Base-by-base conservation (phyloP, 30 jellyfish, hydroid and myxozoan species). In the Hydractinia symbiolongicarpus region DNA sequence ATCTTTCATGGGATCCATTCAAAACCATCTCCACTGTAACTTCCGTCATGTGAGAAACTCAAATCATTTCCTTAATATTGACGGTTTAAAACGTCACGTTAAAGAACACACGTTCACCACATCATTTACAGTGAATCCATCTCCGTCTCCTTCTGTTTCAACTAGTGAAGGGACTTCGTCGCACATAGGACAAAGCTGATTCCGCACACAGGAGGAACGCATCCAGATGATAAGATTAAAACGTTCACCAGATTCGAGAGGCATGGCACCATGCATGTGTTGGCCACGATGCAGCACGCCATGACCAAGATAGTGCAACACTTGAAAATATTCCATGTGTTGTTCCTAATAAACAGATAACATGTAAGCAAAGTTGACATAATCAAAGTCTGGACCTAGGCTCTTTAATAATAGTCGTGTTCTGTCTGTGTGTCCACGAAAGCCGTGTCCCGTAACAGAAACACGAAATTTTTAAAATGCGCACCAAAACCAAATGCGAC, bases 201-300 rank as follows among this genome's bases (percentile, higher is more conserved):
- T 90, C 19, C 97, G 67, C 9, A 85, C 80, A 30, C 89, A 66
- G 8, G 97, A 90, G 20, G 97, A 82, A 53, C 97, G 73, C 94
- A 90, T 82, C 97, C 97, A 90, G 66, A 90, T 85, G 62, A 90
- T 81, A 81, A 90, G 67, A 83, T 90, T 90, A 53, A 72, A 85
- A 54, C 97, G 69, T 69, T 85, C 88, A 8, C 97, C 97, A 15
- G 55, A 84, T 50, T 82, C 90, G 54, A 90, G 58, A 13, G 95
- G 96, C 86, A 90, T 90, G 14, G 97, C 95, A 54, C 97, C 97
- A 72, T 90, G 97, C 90, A 90, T 71, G 54, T 90, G 97, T 69
- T 82, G 95, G 6, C 95, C 97, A 9, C 95, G 94, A 64, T 90
- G 97, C 6, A 90, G 50, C 44, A 79, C 66, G 21, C 97, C 97